These are phyloP conservation scores for Rhinoptilus africanus DNA, from an alignment of 2,113 vertebrate genomes.

Conservation along the genomic window DNA sequence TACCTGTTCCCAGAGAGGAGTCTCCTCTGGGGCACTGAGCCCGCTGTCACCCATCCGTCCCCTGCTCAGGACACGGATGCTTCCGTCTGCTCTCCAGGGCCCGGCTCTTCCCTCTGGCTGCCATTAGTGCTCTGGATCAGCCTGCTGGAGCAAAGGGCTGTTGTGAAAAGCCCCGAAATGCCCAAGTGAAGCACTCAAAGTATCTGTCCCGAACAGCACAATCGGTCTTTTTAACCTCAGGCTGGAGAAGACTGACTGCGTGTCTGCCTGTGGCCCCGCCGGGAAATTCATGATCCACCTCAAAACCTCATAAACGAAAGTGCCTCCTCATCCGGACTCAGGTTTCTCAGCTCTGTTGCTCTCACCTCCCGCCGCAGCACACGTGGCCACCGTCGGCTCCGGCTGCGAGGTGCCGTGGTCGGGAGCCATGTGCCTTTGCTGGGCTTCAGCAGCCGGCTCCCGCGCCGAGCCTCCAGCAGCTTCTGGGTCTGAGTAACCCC, in stretches of 20 bases:
- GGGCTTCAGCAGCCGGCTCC: neutral
- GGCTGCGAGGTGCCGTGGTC: neutral
- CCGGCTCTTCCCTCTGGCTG: neutral
- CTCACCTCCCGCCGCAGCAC: neutral
- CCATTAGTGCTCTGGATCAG: neutral
- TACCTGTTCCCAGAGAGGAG: neutral
- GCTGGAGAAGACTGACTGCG: neutral
- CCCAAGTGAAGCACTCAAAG: neutral
- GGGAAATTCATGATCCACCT: neutral
- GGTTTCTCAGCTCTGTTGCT: neutral
- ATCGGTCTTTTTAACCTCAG: neutral
- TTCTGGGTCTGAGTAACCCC: neutral
- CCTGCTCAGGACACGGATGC: neutral
- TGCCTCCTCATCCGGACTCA: neutral
- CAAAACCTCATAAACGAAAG: neutral
- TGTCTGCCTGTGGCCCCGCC: neutral
- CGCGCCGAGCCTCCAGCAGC: neutral
- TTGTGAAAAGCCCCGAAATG: neutral
- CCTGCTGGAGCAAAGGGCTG: neutral
- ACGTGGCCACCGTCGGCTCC: neutral
- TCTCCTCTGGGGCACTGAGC: neutral
- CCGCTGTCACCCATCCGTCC: neutral
- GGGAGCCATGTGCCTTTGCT: neutral
- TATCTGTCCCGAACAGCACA: neutral
- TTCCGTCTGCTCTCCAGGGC: neutral